Evolutionary conservation across 2,797 vertebrate genomes (phyloP), one percentile per base, ranked within the genome.

Genomic region (Poecilia picta): DNA sequence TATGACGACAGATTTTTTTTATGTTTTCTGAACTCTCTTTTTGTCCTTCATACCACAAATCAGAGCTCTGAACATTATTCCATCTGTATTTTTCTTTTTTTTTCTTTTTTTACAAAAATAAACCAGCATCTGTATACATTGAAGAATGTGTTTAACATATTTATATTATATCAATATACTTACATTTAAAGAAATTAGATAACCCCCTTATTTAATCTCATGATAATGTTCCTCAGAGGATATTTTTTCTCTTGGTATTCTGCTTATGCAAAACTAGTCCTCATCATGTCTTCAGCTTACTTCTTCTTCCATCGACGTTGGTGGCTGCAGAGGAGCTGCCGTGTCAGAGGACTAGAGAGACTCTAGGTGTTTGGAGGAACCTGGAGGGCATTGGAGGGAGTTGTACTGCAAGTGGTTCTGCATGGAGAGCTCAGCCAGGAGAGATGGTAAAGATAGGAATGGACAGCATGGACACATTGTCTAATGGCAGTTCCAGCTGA

Each of bases 401-500:
- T 43, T 68, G 31, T 25, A 8, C 13, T 33, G 53, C 18, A n/a
- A 36, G 16, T 33, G 64, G 51, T 41, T 41, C 20, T 41, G 20
- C 36, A 41, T 16, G 74, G 57, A 41, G 76, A 25, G 15, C 53
- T 47, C 39, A 73, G 66, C 81, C 78, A 87, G 71, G 83, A 78
- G 88, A 91, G 87, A 90, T 91, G 90, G 89, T 90, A 75, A 86
- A 93, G 92, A 94, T 90, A 93, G 91, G 93, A 92, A 83, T 84
- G 88, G 91, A 94, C 91, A 76, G 89, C 87, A 85, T 43, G 91
- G 91, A 93, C 92, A 91, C 90, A 84, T 86, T 86, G 91, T 95
- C 91, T 93, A 92, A 96, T 94, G 92, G 90, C 90, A 87, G 92
- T 81, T 93, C 92, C 95, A 97, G 96, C 96, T 97, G 96, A 95